Base-by-base conservation (phyloP, 2,797 vertebrate species). In the Pogonophryne albipinna region DNA sequence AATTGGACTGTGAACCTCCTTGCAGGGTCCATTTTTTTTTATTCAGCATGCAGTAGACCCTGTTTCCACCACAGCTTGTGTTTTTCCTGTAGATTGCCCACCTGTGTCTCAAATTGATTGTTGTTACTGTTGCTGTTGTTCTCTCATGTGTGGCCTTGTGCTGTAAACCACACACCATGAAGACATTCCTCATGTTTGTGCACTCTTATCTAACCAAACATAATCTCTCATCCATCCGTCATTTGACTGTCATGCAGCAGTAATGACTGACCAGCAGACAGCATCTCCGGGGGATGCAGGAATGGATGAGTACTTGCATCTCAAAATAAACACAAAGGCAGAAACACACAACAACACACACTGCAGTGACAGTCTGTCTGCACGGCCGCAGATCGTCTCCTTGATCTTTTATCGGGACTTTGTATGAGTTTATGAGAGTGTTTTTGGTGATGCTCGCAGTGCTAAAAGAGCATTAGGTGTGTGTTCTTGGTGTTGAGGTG, bases 141-240 rank as follows among this genome's bases (percentile, higher is more conserved):
- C 63, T 83, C 78, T 84, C 72, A 19, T 92, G 90, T 93, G 92
- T 92, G 92, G 92, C 87, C 89, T 63, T 10, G 45, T 34, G 84
- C 76, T 79, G 74, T 89, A 90, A 93, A 93, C 91, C 93, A 91
- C 91, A 93, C 91, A 92, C 87, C 45, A 55, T 60, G 80, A 71
- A 34, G 53, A 55, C 16, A 42, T 58, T 59, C 60, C 62, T 58
- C 0, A 4, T 38, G 38, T 45, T 78, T 7, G 50, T 70, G 17
- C 5, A 13, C 59, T 52, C 72, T 44, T 47, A 20, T 72, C 76
- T 57, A 51, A 61, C 72, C 71, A 67, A 77, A 53, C 50, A n/a
- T 13, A 55, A 34, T 53, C 44, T 52, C 59, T 65, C 73, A 45
- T 27, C 13, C 64, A n/a, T 50, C 34, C 9, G 52, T 64, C 19